A percentile compares a stretch with the other conserved stretches of the same genome.
Evolutionary conservation across 2,888 invertebrate genomes (phyloP).

Genomic region (Ametastegia equiseti): DNA sequence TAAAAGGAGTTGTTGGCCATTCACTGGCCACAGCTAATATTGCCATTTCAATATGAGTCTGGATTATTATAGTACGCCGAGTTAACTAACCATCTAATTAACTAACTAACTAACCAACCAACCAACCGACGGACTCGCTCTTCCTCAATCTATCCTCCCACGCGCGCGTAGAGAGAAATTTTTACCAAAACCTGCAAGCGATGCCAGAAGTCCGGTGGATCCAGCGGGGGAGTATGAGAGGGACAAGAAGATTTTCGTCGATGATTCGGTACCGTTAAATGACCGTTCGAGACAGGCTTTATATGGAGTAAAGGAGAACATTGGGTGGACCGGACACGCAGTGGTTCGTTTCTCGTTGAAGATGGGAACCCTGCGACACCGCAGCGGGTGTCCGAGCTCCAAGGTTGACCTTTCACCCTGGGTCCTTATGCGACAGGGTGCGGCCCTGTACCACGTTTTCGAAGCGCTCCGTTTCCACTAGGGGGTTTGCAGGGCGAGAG

Average conservation of each 20-base stretch:
- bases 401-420: conserved; percentile 66
- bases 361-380: conserved; percentile 65
- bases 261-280: conserved; percentile 40
- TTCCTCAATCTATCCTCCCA: conserved; percentile 23
- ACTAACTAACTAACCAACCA: conserved; percentile 16
- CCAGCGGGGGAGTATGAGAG: neutral
- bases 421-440: conserved; percentile 67
- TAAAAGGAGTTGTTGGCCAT: conserved; percentile 3
- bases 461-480: conserved; percentile 47
- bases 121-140: neutral
- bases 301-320: conserved; percentile 39
- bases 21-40: conserved; percentile 18
- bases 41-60: conserved; percentile 31
- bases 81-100: conserved; percentile 15
- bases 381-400: conserved; percentile 70
- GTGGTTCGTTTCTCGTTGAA: conserved; percentile 30
- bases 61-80: neutral
- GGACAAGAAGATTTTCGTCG: neutral
- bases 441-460: conserved; percentile 64
- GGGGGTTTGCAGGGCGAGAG: conserved; percentile 55
- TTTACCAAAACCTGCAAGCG: neutral
- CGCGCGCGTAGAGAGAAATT: conserved; percentile 4
- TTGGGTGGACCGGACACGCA: neutral
- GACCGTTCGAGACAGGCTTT: conserved; percentile 41
- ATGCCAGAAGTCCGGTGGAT: neutral